Conservation (phyloP, 2,113 vertebrate species). For the Ancistrus triradiatus region DNA sequence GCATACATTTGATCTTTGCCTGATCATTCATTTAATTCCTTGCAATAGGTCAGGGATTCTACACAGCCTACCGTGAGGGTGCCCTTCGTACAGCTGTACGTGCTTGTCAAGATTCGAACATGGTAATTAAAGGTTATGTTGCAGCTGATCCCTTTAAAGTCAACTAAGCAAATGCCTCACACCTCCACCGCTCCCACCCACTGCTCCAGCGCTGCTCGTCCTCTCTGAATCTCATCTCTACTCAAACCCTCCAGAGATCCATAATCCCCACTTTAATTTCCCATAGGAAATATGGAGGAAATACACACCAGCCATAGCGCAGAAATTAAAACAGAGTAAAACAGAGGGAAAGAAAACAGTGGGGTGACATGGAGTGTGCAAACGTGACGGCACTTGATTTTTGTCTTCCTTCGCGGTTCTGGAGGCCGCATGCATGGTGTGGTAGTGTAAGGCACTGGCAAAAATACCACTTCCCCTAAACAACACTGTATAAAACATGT, state of each 20-base stretch:
- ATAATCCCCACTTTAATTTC: conserved; percentile 76
- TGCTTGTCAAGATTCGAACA: conserved; percentile 11
- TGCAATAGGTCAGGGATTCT: no score
- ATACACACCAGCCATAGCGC: conserved; percentile 69
- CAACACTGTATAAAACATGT: no score
- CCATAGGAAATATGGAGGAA: conserved; percentile 68
- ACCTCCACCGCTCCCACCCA: conserved; percentile 69
- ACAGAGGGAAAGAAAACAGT: conserved; percentile 45
- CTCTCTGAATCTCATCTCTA: conserved; percentile 63
- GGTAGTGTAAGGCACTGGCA: no score
- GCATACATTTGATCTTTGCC: no score
- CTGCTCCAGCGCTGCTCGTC: conserved; percentile 40
- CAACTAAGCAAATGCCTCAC: conserved; percentile 44
- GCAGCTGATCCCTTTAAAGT: conserved; percentile 27
- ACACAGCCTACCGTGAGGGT: no score
- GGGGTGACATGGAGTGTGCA: conserved; percentile 19
- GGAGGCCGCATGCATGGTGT: no score
- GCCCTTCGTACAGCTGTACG: conserved; percentile 9
- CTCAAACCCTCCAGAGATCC: conserved; percentile 66
- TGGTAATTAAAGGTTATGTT: conserved; percentile 34
- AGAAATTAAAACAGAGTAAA: conserved; percentile 66
- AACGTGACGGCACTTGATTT: no score
- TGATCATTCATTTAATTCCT: no score
- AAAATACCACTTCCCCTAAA: no score
- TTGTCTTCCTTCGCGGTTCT: no score